Percentiles rank a stretch among this genome's conserved stretches.
Evolutionary conservation across 2,888 invertebrate genomes (phyloP).

Genomic region (Agrochola macilenta): DNA sequence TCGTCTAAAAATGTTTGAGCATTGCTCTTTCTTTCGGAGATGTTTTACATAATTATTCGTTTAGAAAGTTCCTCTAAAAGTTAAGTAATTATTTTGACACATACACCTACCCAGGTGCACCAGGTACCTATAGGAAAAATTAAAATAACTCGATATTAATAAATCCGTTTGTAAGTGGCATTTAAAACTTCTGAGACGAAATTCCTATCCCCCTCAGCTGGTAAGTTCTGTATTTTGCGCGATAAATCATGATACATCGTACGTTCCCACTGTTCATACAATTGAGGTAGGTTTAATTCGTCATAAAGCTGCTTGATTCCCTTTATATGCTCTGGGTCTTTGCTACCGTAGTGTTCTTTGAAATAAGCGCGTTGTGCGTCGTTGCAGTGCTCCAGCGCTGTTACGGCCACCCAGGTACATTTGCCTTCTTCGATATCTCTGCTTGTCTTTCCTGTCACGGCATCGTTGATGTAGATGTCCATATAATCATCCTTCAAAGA

Average conservation of each 20-base stretch:
- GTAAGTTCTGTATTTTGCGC: conserved; percentile 28
- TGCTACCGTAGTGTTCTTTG: conserved; percentile 92
- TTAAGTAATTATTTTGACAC: neutral
- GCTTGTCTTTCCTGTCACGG: conserved; percentile 79
- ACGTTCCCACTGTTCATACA: conserved; percentile 28
- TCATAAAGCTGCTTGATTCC: conserved; percentile 80
- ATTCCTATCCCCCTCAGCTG: conserved; percentile 13
- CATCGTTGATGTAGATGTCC: conserved; percentile 33
- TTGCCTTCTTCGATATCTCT: conserved; percentile 97
- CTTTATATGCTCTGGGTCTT: conserved; percentile 91
- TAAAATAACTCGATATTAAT: conserved; percentile 6
- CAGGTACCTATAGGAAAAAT: neutral
- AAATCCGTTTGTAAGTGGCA: conserved; percentile 32
- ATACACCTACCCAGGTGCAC: no score
- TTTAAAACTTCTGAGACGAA: conserved; percentile 38
- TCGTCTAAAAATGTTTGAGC: neutral
- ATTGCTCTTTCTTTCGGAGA: neutral
- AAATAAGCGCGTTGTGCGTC: conserved; percentile 89
- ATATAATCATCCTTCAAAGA: conserved; percentile 48
- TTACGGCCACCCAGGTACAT: conserved; percentile 97
- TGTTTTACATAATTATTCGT: neutral
- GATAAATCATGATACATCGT: conserved; percentile 18
- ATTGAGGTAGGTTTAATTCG: conserved; percentile 90
- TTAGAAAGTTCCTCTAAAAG: neutral
- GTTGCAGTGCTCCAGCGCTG: conserved; percentile 94